Percentiles rank a stretch among this genome's conserved stretches.
Evolutionary conservation across 2,113 vertebrate species (phyloP).

Genomic region (Mormyrus iriodes): DNA sequence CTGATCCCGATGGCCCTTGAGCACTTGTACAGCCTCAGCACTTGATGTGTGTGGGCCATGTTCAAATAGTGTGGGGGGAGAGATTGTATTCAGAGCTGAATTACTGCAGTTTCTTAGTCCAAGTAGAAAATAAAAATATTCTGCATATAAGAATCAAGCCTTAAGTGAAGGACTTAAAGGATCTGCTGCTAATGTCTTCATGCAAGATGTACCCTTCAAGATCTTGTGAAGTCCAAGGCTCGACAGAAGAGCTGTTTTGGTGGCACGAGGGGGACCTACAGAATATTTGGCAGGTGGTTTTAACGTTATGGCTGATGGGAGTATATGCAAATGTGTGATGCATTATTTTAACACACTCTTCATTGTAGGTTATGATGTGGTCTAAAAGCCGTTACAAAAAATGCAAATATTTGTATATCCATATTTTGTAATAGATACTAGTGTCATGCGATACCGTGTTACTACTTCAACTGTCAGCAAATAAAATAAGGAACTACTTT

Average conservation of each 20-base stretch:
- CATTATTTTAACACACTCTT: background rate
- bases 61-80: too few species aligned
- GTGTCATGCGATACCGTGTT: background rate
- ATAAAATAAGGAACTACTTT: background rate
- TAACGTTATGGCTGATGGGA: too few species aligned
- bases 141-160: background rate
- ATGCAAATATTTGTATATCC: background rate
- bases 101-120: background rate
- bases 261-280: too few species aligned
- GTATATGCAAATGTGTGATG: too few species aligned
- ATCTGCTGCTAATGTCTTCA: too few species aligned
- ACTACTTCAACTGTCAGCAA: background rate
- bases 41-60: background rate
- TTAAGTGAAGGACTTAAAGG: too few species aligned
- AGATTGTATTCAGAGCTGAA: too few species aligned
- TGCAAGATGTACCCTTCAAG: too few species aligned
- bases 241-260: too few species aligned
- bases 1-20: background rate
- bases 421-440: background rate
- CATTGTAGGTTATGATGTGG: background rate
- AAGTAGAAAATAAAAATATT: background rate
- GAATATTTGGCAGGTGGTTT: too few species aligned
- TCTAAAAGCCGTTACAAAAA: too few species aligned
- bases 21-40: background rate
- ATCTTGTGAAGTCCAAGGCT: too few species aligned